Evolutionary conservation across 2,797 vertebrate species (phyloP), one percentile per base, ranked within the genome.

Genomic region (Pipistrellus kuhlii): DNA sequence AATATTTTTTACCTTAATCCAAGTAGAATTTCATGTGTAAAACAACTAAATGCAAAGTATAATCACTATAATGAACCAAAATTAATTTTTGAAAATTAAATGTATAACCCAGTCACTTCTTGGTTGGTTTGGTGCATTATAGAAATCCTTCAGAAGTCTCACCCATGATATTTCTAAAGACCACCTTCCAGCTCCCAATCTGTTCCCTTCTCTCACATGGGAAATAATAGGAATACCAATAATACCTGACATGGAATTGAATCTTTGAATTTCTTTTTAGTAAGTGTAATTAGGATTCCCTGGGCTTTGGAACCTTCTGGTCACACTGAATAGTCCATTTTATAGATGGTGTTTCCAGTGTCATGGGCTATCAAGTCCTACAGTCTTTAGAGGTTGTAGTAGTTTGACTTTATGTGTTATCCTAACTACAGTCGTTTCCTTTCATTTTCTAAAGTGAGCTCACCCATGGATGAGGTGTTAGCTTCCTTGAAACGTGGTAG

Each of bases 381-480:
- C 82, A 59, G 32, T 66, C 18, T 64, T 46, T 62, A 53, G 32
- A 41, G 20, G 27, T 94, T 82, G 23, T 20, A 78, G 51, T 55
- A 59, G 10, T 76, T 90, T 76, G n/a, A 73, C 30, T 81, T 44
- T 8, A 55, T 83, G 32, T n/a, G 6, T 9, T 30, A 5, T 75
- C 46, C 90, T 96, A 51, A 97, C 57, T 88, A 2, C 72, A 35
- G 25, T 91, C 96, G 10, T 93, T 96, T 59, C 95, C 6, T 97
- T 97, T 92, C n/a, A 23, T 98, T 98, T 97, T 84, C 90, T 97
- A 73, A 98, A 99, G 99, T 99, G 98, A 99, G 99, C 96, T 99
- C 99, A 3, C 99, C 99, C 0, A 99, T 99, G 99, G 99, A 99
- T 97, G 99, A 99, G 98, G 99, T 99, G 30, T 98, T 99, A 98